Evolutionary conservation across 2,113 vertebrate species (phyloP).

Genomic region (Taurulus bubalis): DNA sequence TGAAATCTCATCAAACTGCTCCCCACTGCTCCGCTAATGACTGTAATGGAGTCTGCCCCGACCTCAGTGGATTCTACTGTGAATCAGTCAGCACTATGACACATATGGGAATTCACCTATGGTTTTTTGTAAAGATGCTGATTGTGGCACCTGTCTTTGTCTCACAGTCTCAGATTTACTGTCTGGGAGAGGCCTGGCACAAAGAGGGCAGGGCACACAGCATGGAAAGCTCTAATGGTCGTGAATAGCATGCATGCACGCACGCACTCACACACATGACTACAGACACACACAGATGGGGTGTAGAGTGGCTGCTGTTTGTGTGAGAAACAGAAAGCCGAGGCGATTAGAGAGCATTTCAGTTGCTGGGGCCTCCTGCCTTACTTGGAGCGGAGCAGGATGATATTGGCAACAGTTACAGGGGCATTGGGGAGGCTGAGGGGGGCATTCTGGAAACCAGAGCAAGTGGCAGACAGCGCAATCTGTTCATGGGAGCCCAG

Average conservation of each 20-base stretch:
- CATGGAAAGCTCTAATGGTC: slow-evolving; percentile 46
- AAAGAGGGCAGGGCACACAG: slow-evolving; percentile 39
- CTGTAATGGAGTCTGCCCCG: slow-evolving; percentile 64
- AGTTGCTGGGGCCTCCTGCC: slow-evolving; percentile 66
- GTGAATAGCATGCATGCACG: background rate
- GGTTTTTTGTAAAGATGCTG: slow-evolving; percentile 49
- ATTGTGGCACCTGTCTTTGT: slow-evolving; percentile 71
- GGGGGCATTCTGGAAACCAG: slow-evolving; percentile 63
- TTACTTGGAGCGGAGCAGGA: slow-evolving; percentile 63
- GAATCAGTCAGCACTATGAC: slow-evolving; percentile 58
- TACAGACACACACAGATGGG: slow-evolving; percentile 67
- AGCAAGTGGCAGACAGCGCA: slow-evolving; percentile 80
- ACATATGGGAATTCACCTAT: slow-evolving; percentile 58
- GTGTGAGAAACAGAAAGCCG: slow-evolving; percentile 66
- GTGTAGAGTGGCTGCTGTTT: slow-evolving; percentile 62
- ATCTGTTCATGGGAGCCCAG: slow-evolving; percentile 79
- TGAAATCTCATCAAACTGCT: slow-evolving; percentile 77
- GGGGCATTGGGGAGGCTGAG: slow-evolving; percentile 56
- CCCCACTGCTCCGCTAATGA: slow-evolving; percentile 76
- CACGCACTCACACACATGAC: slow-evolving; percentile 23
- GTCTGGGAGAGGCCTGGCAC: slow-evolving; percentile 59
- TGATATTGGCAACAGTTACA: slow-evolving; percentile 73
- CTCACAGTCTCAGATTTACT: slow-evolving; percentile 56
- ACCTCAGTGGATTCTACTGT: slow-evolving; percentile 59
- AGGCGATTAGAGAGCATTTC: slow-evolving; percentile 75